Evolutionary conservation across 2,113 vertebrate species (phyloP).

Genomic region (Ursus arctos): DNA sequence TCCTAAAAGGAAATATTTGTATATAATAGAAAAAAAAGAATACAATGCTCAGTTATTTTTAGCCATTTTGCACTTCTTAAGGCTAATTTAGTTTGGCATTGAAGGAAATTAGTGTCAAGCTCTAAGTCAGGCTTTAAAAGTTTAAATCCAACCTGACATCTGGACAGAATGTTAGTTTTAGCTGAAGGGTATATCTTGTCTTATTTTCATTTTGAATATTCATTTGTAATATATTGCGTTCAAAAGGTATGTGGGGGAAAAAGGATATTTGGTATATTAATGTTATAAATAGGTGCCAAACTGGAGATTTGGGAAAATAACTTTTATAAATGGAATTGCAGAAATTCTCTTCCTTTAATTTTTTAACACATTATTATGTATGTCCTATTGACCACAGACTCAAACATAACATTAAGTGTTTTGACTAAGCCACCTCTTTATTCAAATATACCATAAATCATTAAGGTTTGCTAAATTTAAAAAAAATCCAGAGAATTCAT

Average conservation of each 20-base stretch:
- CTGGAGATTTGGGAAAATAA: neutral
- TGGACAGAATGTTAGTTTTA: slow-evolving; percentile 61
- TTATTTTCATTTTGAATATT: slow-evolving; percentile 73
- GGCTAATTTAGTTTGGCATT: slow-evolving; percentile 72
- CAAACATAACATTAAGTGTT: neutral
- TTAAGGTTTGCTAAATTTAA: neutral
- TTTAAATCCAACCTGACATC: slow-evolving; percentile 49
- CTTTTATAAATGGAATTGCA: neutral
- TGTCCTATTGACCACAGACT: neutral
- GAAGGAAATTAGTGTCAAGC: slow-evolving; percentile 77
- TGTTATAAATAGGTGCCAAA: slow-evolving; percentile 33
- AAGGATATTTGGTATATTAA: slow-evolving; percentile 25
- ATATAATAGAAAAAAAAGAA: neutral
- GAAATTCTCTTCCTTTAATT: neutral
- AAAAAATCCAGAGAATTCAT: neutral
- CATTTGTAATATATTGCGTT: slow-evolving; percentile 53
- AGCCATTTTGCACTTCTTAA: slow-evolving; percentile 48
- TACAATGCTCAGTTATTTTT: neutral
- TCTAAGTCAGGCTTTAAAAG: slow-evolving; percentile 57
- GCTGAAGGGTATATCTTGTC: slow-evolving; percentile 68
- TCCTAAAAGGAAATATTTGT: neutral
- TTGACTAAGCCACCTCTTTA: neutral
- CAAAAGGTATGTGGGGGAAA: slow-evolving; percentile 5
- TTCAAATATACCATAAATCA: neutral
- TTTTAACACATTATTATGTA: neutral